Base-by-base conservation (phyloP, 2,888 invertebrate species). In the Smittia aterrima region DNA sequence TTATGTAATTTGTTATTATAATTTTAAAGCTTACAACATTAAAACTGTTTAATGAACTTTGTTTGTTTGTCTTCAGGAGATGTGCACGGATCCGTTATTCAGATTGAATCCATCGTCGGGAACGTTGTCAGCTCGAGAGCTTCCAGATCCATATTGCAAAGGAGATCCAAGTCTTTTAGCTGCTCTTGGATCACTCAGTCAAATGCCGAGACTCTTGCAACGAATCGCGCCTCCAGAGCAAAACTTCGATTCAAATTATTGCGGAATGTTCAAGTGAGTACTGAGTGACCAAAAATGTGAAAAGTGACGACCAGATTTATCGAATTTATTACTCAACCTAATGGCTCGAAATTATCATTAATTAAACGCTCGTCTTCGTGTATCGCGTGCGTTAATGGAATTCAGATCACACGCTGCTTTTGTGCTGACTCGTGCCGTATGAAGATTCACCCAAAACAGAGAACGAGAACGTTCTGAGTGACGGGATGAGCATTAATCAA, bases 191-290 rank as follows among this genome's bases (percentile, higher is more conserved):
- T 89, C 89, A 75, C 83, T 90, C 76, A 87, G 88, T 70, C 84
- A 87, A 74, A 88, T 90, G 66, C 90, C 90, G 66, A 84, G 87
- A 74, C 87, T 90, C 80, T 83, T 90, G 77, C 88, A 88, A 78
- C 83, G 90, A 78, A 88, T 87, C 27, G 88, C 87, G 76, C 90
- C 90, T 20, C 86, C 88, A 16, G 87, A 87, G 77, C 89, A 89
- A 79, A 85, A 84, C 78, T 90, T 90, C 81, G 87, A 87, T 77
- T 81, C 83, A 0, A 80, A 79, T 74, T 90, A 90, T 81, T 86
- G 86, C 78, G 90, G 90, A 75, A 85, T 88, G 76, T 90, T 90
- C 82, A 86, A 88, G 89, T 89, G 80, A 80, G 77, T 58, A 58
- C 58, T 2, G 58, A 22, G 58, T 58, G 58, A 58, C 58, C 58